phyloP scores from a whole-genome alignment of 1,140 invertebrate species.

The Theocolax elegans region DNA sequence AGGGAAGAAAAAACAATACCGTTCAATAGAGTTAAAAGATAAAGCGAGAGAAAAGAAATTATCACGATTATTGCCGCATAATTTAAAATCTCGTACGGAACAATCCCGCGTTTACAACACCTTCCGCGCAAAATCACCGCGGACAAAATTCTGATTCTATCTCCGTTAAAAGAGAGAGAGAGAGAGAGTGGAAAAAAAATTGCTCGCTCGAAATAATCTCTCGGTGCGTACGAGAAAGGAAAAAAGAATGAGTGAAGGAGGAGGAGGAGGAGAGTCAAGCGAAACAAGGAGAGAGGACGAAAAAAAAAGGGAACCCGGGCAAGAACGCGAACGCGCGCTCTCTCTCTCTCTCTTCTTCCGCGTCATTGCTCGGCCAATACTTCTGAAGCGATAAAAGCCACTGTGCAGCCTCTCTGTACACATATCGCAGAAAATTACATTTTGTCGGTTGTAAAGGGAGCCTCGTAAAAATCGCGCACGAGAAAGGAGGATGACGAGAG shows the following conservation, averaged over 20 bases:
- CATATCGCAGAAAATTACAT: conserved; percentile 65
- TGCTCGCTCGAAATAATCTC: too few species aligned
- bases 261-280: background rate
- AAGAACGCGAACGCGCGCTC: background rate
- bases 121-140: too few species aligned
- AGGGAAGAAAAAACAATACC: too few species aligned
- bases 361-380: conserved; percentile 27
- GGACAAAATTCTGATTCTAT: too few species aligned
- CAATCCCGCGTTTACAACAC: too few species aligned
- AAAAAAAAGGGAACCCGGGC: conserved; percentile 4
- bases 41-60: too few species aligned
- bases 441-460: conserved; percentile 64
- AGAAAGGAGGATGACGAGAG: background rate
- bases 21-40: too few species aligned
- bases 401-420: conserved; percentile 42
- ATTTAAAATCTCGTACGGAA: too few species aligned
- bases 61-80: too few species aligned
- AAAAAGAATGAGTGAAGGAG: background rate
- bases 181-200: background rate
- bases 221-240: background rate
- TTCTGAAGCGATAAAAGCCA: conserved; percentile 30
- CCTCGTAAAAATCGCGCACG: conserved; percentile 64
- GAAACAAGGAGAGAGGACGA: background rate
- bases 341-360: conserved; percentile 12
- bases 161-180: too few species aligned